phyloP scores from a whole-genome alignment of 2,113 vertebrate species.

The Siniperca knerii region DNA sequence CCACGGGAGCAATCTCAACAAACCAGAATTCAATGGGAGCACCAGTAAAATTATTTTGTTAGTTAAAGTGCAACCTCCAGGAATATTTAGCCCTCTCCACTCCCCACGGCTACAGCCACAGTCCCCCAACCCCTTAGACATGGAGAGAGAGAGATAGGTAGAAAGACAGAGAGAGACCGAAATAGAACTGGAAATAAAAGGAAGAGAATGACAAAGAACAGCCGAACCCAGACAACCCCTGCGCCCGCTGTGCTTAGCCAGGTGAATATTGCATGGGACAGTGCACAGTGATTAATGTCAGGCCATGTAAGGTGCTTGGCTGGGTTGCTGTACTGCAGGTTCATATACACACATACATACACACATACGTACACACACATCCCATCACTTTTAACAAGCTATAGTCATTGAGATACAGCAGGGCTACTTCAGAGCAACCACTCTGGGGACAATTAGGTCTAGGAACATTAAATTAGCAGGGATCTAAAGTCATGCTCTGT shows the following conservation, averaged over 20 bases:
- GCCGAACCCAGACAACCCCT: constrained; percentile 51
- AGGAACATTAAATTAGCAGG: constrained; percentile 76
- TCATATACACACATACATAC: constrained; percentile 27
- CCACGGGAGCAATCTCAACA: not conserved
- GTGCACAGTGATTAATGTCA: constrained; percentile 78
- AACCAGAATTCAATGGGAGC: constrained; percentile 18
- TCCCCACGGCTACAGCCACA: not conserved
- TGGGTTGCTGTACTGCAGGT: constrained; percentile 36
- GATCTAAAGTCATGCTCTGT: constrained; percentile 70
- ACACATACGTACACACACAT: constrained; percentile 28
- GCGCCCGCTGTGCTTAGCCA: constrained; percentile 64
- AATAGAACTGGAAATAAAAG: constrained; percentile 56
- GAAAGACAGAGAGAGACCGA: constrained; percentile 30
- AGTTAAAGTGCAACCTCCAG: constrained; percentile 21
- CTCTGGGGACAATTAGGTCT: constrained; percentile 76
- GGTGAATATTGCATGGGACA: constrained; percentile 74
- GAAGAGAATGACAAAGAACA: constrained; percentile 49
- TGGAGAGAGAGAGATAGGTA: constrained; percentile 2
- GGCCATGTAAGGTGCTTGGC: constrained; percentile 69
- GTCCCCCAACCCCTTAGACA: not conserved
- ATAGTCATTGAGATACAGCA: constrained; percentile 64
- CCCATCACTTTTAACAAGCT: constrained; percentile 67
- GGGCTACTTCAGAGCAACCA: constrained; percentile 65
- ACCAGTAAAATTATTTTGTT: not conserved
- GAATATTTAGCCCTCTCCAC: constrained; percentile 21